Conservation (phyloP, 2,888 invertebrate genomes). For the Erebia epiphron region DNA sequence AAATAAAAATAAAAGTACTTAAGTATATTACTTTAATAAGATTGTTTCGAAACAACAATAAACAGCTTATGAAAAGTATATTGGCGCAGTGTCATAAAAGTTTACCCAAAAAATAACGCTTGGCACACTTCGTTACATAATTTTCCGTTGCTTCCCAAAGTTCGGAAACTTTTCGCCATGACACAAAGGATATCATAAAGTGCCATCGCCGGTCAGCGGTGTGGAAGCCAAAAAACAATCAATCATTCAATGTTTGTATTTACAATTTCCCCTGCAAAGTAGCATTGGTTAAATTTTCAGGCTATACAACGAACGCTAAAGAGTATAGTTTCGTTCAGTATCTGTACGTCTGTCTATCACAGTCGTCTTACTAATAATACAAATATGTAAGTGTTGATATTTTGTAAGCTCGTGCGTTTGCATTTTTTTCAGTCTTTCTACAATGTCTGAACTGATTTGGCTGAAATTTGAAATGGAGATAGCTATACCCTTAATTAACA, state of each 20-base stretch:
- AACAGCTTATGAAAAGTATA: slow-evolving; percentile 25
- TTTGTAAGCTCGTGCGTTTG: no score
- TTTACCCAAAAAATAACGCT: slow-evolving; percentile 23
- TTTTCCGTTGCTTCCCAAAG: slow-evolving; percentile 33
- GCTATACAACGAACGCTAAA: background rate
- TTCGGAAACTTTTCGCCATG: slow-evolving; percentile 35
- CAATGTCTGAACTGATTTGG: no score
- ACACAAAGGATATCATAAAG: slow-evolving; percentile 38
- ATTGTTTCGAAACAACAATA: slow-evolving; percentile 16
- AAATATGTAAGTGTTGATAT: no score
- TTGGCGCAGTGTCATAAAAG: slow-evolving; percentile 27
- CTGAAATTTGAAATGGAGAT: no score
- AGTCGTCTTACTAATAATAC: no score
- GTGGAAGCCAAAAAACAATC: slow-evolving; percentile 27
- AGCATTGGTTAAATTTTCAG: slow-evolving; percentile 17
- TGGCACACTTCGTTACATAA: slow-evolving; percentile 31
- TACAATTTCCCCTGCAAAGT: slow-evolving; percentile 13
- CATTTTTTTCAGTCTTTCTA: no score
- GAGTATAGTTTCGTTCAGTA: no score
- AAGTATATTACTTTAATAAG: no score
- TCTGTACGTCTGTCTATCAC: no score
- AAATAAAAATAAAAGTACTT: no score
- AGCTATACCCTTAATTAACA: no score
- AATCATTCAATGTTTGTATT: slow-evolving; percentile 37
- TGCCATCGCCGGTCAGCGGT: slow-evolving; percentile 30